These are phyloP conservation scores for Trichomycterus rosablanca DNA, from an alignment of 2,113 vertebrate species.

Conservation along the genomic window DNA sequence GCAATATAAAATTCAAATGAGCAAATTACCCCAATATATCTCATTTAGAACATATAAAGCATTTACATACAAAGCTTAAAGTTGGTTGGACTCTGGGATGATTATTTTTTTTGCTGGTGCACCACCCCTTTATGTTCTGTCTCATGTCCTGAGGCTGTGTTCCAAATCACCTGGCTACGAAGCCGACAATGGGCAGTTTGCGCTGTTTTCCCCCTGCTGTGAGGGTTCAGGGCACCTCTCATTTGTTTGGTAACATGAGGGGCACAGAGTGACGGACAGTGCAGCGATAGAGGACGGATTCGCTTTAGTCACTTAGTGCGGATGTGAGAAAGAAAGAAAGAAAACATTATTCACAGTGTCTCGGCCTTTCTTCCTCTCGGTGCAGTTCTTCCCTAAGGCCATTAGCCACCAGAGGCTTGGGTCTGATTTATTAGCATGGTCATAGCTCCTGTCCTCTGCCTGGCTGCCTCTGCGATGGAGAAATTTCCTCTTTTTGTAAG, in stretches of 20 bases:
- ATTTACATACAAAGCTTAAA: neutral
- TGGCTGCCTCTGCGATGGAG: conserved; percentile 77
- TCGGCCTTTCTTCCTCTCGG: conserved; percentile 30
- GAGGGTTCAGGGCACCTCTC: conserved; percentile 65
- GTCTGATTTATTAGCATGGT: conserved; percentile 91
- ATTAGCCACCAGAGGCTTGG: conserved; percentile 76
- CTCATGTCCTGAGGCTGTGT: conserved; percentile 66
- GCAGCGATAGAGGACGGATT: conserved; percentile 30
- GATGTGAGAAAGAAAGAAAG: conserved; percentile 30
- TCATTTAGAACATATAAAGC: neutral
- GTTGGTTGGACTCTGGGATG: conserved; percentile 45
- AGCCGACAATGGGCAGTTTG: conserved; percentile 80
- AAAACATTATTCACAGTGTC: conserved; percentile 73
- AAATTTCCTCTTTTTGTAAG: conserved; percentile 62
- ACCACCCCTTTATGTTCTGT: conserved; percentile 48
- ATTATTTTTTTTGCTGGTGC: conserved; percentile 71
- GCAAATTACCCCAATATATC: conserved; percentile 15
- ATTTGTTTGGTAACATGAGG: conserved; percentile 76
- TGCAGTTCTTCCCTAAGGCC: conserved; percentile 77
- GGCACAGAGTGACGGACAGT: no score
- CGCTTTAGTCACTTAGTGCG: neutral
- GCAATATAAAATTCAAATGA: conserved; percentile 12
- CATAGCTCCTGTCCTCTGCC: conserved; percentile 79
- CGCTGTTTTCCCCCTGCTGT: conserved; percentile 70
- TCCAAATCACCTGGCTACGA: conserved; percentile 79